Evolutionary conservation across 1,140 invertebrate species (phyloP).

Genomic region (Drosophila varians): DNA sequence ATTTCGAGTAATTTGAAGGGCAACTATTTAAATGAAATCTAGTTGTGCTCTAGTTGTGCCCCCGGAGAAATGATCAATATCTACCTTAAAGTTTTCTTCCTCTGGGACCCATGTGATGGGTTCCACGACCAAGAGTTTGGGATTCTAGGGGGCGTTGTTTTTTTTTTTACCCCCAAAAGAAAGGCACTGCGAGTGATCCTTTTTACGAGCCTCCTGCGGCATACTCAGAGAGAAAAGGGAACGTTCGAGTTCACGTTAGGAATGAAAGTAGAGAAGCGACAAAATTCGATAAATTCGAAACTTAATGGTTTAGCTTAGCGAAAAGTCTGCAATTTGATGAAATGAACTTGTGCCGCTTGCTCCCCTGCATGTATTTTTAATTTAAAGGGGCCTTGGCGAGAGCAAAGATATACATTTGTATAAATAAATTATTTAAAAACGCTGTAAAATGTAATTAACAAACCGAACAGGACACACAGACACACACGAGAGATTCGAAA

Average conservation of each 20-base stretch:
- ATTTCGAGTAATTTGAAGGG: no score
- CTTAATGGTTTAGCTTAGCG: conserved; percentile 26
- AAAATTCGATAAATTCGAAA: conserved; percentile 15
- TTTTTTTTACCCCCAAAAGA: background rate
- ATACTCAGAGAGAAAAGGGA: conserved; percentile 19
- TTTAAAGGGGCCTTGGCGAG: background rate
- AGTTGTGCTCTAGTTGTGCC: background rate
- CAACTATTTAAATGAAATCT: background rate
- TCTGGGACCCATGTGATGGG: conserved; percentile 42
- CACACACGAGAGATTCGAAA: conserved; percentile 42
- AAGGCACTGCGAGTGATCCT: background rate
- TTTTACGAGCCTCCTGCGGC: conserved; percentile 28
- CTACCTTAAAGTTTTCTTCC: background rate
- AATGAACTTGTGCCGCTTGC: background rate
- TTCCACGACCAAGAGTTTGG: conserved; percentile 3
- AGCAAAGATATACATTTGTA: conserved; percentile 33
- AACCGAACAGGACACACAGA: conserved; percentile 17
- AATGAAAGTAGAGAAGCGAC: background rate
- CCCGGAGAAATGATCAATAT: background rate
- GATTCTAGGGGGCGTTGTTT: background rate
- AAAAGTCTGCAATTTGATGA: conserved; percentile 7
- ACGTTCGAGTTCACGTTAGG: conserved; percentile 3
- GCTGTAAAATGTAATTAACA: conserved; percentile 39
- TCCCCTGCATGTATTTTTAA: conserved; percentile 4
- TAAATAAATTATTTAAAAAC: conserved; percentile 41